phyloP scores from a whole-genome alignment of 1,140 invertebrate genomes.

The Drosophila lacteicornis region DNA sequence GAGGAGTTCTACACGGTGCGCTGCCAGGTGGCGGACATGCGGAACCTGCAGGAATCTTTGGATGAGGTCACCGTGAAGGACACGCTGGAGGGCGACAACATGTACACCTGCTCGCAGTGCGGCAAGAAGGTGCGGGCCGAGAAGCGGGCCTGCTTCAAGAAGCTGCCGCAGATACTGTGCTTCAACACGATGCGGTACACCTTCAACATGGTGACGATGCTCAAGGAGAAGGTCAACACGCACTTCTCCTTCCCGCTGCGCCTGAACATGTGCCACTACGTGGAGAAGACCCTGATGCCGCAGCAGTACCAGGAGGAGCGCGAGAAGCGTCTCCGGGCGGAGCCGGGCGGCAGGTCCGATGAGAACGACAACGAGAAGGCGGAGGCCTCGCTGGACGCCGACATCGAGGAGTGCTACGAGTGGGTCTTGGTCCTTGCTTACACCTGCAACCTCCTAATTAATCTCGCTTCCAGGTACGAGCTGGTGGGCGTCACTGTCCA shows the following conservation, averaged over 20 bases:
- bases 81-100: slow-evolving; percentile 97
- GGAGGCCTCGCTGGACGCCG: slow-evolving; percentile 68
- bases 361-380: slow-evolving; percentile 69
- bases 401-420: slow-evolving; percentile 79
- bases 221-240: slow-evolving; percentile 98
- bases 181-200: slow-evolving; percentile 99
- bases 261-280: slow-evolving; percentile 97
- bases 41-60: slow-evolving; percentile 96
- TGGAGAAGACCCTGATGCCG: slow-evolving; percentile 96
- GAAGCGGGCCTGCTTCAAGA: slow-evolving; percentile 97
- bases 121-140: slow-evolving; percentile 97
- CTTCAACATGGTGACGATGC: slow-evolving; percentile 98
- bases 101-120: slow-evolving; percentile 98
- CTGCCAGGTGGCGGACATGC: slow-evolving; percentile 98
- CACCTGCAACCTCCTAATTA: neutral
- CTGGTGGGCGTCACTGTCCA: slow-evolving; percentile 98
- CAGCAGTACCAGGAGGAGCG: slow-evolving; percentile 90
- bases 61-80: slow-evolving; percentile 98
- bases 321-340: slow-evolving; percentile 41
- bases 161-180: slow-evolving; percentile 95
- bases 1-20: slow-evolving; percentile 98
- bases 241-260: slow-evolving; percentile 98
- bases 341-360: slow-evolving; percentile 29
- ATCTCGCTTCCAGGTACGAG: slow-evolving; percentile 90
- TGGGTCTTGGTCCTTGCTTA: slow-evolving; percentile 23